A percentile compares a stretch with the other conserved stretches of the same genome.
These are phyloP conservation scores for Drosophila diplacantha DNA, from an alignment of 2,888 invertebrate genomes.

Conservation along the genomic window DNA sequence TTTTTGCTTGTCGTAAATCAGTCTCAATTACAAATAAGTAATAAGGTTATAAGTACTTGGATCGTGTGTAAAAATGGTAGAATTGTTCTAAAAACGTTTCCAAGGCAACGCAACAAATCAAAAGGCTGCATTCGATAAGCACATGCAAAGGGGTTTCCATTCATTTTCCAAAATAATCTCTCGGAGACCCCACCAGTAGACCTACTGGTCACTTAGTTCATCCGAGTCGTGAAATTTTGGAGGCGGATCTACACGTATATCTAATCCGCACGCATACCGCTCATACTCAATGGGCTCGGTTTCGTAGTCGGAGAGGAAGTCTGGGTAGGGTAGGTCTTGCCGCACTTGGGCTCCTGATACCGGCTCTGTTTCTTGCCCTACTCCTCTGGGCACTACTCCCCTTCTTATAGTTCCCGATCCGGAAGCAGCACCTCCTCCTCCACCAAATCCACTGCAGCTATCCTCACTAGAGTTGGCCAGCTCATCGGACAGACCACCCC, in stretches of 20 bases:
- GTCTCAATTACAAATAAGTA: conserved; percentile 74
- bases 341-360: conserved; percentile 9
- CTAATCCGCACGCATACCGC: conserved; percentile 85
- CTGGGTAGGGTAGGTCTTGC: conserved; percentile 79
- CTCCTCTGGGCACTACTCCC: conserved; percentile 18
- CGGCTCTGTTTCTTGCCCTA: conserved; percentile 1
- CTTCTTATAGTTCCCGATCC: conserved; percentile 66
- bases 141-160: conserved; percentile 12
- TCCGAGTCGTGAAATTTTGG: conserved; percentile 87
- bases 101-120: conserved; percentile 67
- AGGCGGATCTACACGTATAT: conserved; percentile 87
- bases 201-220: conserved; percentile 77
- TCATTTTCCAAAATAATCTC: background rate
- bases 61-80: conserved; percentile 62
- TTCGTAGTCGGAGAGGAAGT: conserved; percentile 79
- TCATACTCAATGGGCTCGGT: conserved; percentile 81
- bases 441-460: conserved; percentile 66
- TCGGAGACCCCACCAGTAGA: background rate
- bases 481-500: conserved; percentile 76
- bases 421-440: conserved; percentile 34
- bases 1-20: conserved; percentile 70
- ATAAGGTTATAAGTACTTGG: conserved; percentile 59
- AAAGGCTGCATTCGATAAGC: conserved; percentile 57
- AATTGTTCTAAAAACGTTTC: conserved; percentile 60
- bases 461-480: conserved; percentile 78